These are phyloP conservation scores for Butorides virescens DNA, from an alignment of 2,113 vertebrate species.

Conservation along the genomic window DNA sequence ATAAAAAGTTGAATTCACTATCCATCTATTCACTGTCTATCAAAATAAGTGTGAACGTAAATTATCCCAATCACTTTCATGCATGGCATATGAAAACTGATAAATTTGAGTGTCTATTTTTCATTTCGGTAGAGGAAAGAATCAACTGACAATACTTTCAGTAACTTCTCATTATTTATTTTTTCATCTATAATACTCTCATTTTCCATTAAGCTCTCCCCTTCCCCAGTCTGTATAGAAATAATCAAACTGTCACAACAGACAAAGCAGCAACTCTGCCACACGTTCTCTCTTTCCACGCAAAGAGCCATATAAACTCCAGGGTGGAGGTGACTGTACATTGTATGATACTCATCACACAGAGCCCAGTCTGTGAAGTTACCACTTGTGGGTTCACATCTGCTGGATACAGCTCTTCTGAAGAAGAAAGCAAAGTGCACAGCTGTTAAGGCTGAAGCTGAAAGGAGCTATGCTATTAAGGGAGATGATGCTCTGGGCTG, in stretches of 20 bases:
- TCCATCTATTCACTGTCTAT: conserved; percentile 30
- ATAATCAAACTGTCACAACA: not conserved
- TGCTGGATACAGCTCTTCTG: not conserved
- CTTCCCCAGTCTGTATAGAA: not conserved
- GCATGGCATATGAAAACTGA: not conserved
- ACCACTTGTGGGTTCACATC: not conserved
- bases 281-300: not conserved
- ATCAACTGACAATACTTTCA: not conserved
- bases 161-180: not conserved
- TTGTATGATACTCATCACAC: rapidly evolving
- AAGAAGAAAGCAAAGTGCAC: not conserved
- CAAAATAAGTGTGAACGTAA: conserved; percentile 43
- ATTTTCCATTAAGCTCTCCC: not conserved
- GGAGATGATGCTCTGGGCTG: not conserved
- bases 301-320: not conserved
- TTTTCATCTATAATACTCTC: not conserved
- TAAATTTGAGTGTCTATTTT: not conserved
- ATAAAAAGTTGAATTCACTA: conserved; percentile 15
- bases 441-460: not conserved
- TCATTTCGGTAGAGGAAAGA: not conserved
- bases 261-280: not conserved
- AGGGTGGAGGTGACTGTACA: not conserved
- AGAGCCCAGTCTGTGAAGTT: not conserved
- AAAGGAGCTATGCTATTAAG: not conserved
- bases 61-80: conserved; percentile 18